Evolutionary conservation across 2,113 vertebrate genomes (phyloP).

Genomic region (Trachemys scripta): DNA sequence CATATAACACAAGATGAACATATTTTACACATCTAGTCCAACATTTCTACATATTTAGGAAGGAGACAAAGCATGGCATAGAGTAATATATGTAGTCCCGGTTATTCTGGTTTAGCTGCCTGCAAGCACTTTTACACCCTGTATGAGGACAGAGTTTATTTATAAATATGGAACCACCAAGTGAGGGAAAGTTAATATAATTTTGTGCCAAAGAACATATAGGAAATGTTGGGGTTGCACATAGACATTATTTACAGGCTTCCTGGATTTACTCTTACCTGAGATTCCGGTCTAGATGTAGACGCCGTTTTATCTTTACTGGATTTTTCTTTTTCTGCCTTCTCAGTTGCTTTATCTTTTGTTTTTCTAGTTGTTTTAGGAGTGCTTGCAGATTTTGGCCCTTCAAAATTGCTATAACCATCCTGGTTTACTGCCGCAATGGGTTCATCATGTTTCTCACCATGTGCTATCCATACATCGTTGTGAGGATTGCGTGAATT

Average conservation of each 20-base stretch:
- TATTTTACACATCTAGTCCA: neutral
- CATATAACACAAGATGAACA: neutral
- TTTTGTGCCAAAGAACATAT: neutral
- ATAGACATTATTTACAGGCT: neutral
- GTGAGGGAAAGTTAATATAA: neutral
- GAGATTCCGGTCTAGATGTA: slow-evolving; percentile 63
- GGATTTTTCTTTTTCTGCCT: slow-evolving; percentile 77
- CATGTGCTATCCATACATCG: slow-evolving; percentile 58
- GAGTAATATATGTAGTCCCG: neutral
- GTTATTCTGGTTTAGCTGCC: neutral
- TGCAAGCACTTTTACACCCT: neutral
- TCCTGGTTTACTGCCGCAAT: slow-evolving; percentile 28
- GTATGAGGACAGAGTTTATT: neutral
- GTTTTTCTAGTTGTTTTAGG: slow-evolving; percentile 75
- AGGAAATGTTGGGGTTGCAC: neutral
- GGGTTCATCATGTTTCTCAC: slow-evolving; percentile 76
- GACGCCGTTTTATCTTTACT: slow-evolving; percentile 71
- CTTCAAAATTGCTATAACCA: slow-evolving; percentile 61
- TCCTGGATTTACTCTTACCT: slow-evolving; percentile 60
- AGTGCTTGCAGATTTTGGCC: slow-evolving; percentile 72
- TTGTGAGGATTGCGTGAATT: slow-evolving; percentile 16
- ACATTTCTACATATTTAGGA: neutral
- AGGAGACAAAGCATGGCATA: neutral
- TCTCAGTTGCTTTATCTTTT: slow-evolving; percentile 81
- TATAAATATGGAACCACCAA: neutral